Conservation (phyloP, 1,140 invertebrate genomes). For the Neomicropteryx cornuta region DNA sequence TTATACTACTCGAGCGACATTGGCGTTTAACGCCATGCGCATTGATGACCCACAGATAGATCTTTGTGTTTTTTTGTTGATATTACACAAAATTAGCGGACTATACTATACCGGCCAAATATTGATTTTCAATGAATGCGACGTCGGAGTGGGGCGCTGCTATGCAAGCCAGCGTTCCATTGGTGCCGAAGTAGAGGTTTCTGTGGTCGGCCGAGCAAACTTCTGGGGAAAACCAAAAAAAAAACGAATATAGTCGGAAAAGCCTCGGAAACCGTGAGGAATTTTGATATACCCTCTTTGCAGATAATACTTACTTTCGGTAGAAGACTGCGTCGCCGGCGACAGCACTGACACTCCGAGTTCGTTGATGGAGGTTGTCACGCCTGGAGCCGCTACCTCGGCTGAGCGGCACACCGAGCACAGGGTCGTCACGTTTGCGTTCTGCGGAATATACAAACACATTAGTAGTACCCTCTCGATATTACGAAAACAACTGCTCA, state of each 20-base stretch:
- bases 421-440: constrained; percentile 17
- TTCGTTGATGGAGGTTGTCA: constrained; percentile 11
- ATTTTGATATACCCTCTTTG: too few relatives aligned
- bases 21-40: too few relatives aligned
- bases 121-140: constrained; percentile 44
- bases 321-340: too few relatives aligned
- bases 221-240: constrained; percentile 1
- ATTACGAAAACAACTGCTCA: too few relatives aligned
- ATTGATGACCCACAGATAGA: not conserved
- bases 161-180: constrained; percentile 47
- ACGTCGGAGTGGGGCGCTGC: constrained; percentile 40
- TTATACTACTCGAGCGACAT: too few relatives aligned
- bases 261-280: too few relatives aligned
- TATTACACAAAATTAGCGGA: not conserved
- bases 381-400: too few relatives aligned
- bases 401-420: constrained; percentile 19
- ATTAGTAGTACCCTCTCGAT: too few relatives aligned
- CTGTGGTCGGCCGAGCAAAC: constrained; percentile 27
- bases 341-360: too few relatives aligned
- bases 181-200: constrained; percentile 54
- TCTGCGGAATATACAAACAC: constrained; percentile 19
- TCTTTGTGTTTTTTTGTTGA: constrained; percentile 1
- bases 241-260: too few relatives aligned
- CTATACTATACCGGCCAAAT: constrained; percentile 27
- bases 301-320: too few relatives aligned